These are phyloP conservation scores for Aspidapion aeneum DNA, from an alignment of 2,888 invertebrate species.

Conservation along the genomic window DNA sequence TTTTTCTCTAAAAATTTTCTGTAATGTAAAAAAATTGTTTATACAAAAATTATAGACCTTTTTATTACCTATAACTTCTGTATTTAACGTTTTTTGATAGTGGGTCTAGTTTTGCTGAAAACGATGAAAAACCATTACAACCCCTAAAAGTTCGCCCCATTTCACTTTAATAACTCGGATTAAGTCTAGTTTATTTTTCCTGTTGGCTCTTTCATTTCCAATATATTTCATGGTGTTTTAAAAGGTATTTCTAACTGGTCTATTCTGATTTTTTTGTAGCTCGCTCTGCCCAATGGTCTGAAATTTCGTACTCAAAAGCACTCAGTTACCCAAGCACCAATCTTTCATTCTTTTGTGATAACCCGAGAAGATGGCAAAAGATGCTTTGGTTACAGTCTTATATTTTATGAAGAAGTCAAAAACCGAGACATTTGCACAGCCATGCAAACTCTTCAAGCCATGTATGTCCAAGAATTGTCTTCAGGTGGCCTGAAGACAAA, in stretches of 20 bases:
- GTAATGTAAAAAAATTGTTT: too few relatives aligned
- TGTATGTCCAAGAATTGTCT: constrained; percentile 87
- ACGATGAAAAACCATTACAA: too few relatives aligned
- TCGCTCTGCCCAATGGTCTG: constrained; percentile 92
- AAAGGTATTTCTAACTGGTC: neutral
- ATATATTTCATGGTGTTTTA: constrained; percentile 2
- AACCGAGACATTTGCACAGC: constrained; percentile 91
- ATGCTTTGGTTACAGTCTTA: constrained; percentile 90
- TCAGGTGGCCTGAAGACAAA: constrained; percentile 74
- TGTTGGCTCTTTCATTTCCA: neutral
- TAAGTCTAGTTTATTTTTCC: constrained; percentile 14
- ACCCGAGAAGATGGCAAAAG: constrained; percentile 95
- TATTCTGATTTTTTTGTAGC: constrained; percentile 52
- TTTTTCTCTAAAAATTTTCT: too few relatives aligned
- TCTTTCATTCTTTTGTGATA: constrained; percentile 95
- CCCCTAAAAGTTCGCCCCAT: too few relatives aligned
- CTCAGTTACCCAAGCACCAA: constrained; percentile 69
- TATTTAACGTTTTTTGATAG: too few relatives aligned
- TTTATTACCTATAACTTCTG: too few relatives aligned
- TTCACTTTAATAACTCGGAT: too few relatives aligned
- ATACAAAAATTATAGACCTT: too few relatives aligned
- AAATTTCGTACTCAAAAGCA: constrained; percentile 95
- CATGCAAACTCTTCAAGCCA: constrained; percentile 72
- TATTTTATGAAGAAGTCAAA: constrained; percentile 95
- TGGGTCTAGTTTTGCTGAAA: too few relatives aligned